Base-by-base conservation (phyloP, 2,888 invertebrate genomes). In the Leptopilina syphax region DNA sequence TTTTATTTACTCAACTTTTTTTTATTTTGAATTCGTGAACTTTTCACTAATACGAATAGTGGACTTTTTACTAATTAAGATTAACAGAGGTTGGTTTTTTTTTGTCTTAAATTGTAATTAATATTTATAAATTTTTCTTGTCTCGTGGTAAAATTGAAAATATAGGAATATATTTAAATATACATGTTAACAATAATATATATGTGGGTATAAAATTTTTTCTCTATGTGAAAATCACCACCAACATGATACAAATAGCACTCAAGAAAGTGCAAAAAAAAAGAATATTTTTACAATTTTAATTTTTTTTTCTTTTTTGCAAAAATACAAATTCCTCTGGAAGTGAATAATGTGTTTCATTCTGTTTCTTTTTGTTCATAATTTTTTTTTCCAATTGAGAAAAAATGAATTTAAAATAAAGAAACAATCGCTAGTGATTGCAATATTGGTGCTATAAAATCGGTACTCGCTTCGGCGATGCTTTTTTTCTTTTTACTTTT, bases 381-480 rank as follows among this genome's bases (percentile, higher is more conserved):
- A 63, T 9, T 34, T 41, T 65, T 65, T 66, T 44, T 34, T 34
- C 44, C 66, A 65, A 67, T 34, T 44, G n/a, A 67, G 44, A 44
- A 67, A 34, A 41, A 27, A 24, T 3, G 27, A 57, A 13, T 57
- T 44, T 2, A 12, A 50, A 50, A 57, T 57, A 57, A 73, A 9
- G 54, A 34, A 57, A 73, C 9, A 47, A 67, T 18, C 10, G 2
- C 57, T n/a, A 27, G 54, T 34, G 6, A 68, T 47, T 50, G 12
- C 24, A 8, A 50, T 34, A 34, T 73, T 73, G 54, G 27, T 57
- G 57, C 54, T 13, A 54, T 68, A 13, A 73, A 73, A 73, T 73
- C 70, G 70, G 50, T 73, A 73, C 73, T 73, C 73, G 73, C 73
- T 73, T 57, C 57, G 73, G 34, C 57, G 57, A 73, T 57, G 73